Conservation (phyloP, 2,888 invertebrate species). For the Tinea semifulvella region DNA sequence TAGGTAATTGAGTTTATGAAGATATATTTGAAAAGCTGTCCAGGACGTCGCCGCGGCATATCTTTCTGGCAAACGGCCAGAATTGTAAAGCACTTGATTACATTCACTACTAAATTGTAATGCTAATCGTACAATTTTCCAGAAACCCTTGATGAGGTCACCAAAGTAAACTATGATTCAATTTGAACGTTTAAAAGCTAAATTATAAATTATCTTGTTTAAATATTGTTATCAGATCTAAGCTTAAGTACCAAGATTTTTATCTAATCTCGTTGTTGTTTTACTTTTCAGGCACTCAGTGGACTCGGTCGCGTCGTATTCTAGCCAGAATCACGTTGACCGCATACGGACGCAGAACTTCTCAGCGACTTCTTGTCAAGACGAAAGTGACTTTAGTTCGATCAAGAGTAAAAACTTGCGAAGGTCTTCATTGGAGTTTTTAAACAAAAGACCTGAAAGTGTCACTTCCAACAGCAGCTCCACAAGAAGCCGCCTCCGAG, state of each 20-base stretch:
- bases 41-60: not conserved
- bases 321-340: constrained; percentile 68
- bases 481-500: constrained; percentile 64
- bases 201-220: constrained; percentile 31
- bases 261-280: constrained; percentile 46
- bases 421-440: constrained; percentile 54
- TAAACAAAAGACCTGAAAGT: constrained; percentile 55
- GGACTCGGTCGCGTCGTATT: constrained; percentile 68
- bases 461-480: constrained; percentile 58
- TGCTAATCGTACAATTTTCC: constrained; percentile 2
- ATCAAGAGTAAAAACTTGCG: constrained; percentile 61
- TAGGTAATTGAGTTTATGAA: not conserved
- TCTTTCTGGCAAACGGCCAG: constrained; percentile 7
- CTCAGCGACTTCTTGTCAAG: constrained; percentile 64
- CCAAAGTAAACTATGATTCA: constrained; percentile 32
- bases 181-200: constrained; percentile 29
- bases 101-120: not conserved
- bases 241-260: constrained; percentile 27
- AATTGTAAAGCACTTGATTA: constrained; percentile 2
- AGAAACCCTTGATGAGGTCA: constrained; percentile 6
- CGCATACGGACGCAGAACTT: constrained; percentile 64
- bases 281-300: constrained; percentile 62
- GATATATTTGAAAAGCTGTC: too few relatives aligned
- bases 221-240: constrained; percentile 41
- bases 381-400: constrained; percentile 60